phyloP scores from a whole-genome alignment of 2,888 invertebrate genomes.

The Branchellion lobata region DNA sequence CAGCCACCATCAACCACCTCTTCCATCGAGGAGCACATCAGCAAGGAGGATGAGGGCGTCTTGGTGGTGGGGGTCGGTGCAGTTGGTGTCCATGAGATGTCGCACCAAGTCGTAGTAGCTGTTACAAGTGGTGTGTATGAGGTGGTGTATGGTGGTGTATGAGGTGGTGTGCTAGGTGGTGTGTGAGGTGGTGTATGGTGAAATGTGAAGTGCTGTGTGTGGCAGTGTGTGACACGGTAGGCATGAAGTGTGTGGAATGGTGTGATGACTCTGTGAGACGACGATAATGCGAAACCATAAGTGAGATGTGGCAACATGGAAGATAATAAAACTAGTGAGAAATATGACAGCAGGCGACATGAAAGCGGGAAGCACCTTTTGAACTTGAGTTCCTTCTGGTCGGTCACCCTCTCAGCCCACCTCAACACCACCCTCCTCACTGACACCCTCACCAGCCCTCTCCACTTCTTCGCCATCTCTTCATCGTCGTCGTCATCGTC shows the following conservation, averaged over 20 bases:
- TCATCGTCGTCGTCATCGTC: constrained; percentile 8
- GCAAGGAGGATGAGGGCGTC: background rate
- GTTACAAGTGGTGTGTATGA: no score
- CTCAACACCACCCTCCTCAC: constrained; percentile 5
- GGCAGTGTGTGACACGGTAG: no score
- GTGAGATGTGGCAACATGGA: no score
- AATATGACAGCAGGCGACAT: no score
- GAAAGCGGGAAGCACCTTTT: background rate
- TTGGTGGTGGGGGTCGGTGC: constrained; percentile 1
- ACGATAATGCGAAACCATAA: no score
- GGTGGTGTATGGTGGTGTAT: no score
- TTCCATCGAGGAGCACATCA: background rate
- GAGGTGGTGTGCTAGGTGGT: no score
- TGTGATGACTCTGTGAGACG: no score
- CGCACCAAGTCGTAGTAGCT: constrained; percentile 12
- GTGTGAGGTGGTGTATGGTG: no score
- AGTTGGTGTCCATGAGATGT: background rate
- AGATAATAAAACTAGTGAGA: no score
- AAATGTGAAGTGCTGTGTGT: no score
- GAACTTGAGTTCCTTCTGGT: background rate
- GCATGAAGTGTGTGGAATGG: no score
- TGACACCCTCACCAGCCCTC: constrained; percentile 5
- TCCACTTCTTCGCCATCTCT: constrained; percentile 1
- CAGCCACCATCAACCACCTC: background rate
- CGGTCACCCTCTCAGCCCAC: constrained; percentile 4